These are phyloP conservation scores for Eupithecia insigniata DNA, from an alignment of 2,888 invertebrate species.

Conservation along the genomic window DNA sequence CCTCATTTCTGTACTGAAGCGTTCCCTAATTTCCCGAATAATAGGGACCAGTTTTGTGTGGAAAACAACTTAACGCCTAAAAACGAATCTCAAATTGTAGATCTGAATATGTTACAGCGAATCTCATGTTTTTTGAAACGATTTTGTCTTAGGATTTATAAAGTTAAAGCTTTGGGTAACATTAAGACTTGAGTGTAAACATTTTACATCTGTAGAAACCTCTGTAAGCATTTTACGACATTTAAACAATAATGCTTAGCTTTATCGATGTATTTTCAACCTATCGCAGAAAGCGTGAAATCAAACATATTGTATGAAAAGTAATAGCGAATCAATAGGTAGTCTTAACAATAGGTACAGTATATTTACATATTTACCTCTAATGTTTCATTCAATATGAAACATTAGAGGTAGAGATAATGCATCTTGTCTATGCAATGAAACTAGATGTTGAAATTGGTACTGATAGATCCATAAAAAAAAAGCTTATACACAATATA, in stretches of 20 bases:
- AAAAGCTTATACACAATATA: no score
- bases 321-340: neutral
- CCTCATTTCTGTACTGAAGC: conserved; percentile 92
- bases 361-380: neutral
- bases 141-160: conserved; percentile 77
- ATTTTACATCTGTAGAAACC: neutral
- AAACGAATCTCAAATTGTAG: conserved; percentile 68
- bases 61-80: conserved; percentile 48
- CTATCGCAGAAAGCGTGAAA: neutral
- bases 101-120: conserved; percentile 73
- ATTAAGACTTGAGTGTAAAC: conserved; percentile 25
- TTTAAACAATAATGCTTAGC: neutral
- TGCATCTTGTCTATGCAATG: neutral
- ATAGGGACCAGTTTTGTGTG: conserved; percentile 65
- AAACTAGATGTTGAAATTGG: neutral
- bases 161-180: conserved; percentile 55
- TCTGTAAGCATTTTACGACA: neutral
- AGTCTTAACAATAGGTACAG: no score
- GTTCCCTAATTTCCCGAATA: conserved; percentile 83
- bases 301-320: neutral
- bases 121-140: conserved; percentile 73
- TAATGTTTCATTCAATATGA: neutral
- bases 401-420: no score
- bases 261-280: conserved; percentile 3
- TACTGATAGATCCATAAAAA: no score